phyloP scores from a whole-genome alignment of 1,140 invertebrate species.

The Drosophila auraria region DNA sequence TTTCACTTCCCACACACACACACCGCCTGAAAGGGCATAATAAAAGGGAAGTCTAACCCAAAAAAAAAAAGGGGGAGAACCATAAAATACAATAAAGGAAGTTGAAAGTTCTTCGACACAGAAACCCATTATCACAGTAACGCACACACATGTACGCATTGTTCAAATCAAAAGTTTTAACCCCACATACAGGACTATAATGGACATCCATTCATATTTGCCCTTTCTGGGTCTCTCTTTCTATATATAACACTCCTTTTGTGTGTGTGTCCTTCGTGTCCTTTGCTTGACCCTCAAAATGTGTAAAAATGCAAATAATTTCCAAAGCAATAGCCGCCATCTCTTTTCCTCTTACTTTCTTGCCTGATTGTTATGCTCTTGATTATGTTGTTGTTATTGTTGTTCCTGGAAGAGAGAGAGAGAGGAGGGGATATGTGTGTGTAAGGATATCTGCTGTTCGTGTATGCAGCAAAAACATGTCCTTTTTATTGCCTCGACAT shows the following conservation, averaged over 20 bases:
- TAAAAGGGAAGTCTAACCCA: constrained; percentile 43
- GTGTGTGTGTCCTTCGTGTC: constrained; percentile 48
- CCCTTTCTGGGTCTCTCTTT: neutral
- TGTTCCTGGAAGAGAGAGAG: constrained; percentile 9
- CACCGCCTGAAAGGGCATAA: constrained; percentile 25
- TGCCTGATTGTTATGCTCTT: constrained; percentile 80
- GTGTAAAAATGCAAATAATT: constrained; percentile 84
- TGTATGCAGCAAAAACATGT: constrained; percentile 74
- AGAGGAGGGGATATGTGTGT: constrained; percentile 15
- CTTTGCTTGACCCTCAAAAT: constrained; percentile 79
- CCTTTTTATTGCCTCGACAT: constrained; percentile 81
- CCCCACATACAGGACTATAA: constrained; percentile 63
- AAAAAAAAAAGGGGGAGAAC: constrained; percentile 33
- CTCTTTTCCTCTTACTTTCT: constrained; percentile 15
- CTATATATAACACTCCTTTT: constrained; percentile 26
- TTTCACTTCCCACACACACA: constrained; percentile 28
- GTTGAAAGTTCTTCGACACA: constrained; percentile 81
- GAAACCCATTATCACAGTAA: constrained; percentile 83
- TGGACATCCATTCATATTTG: constrained; percentile 78
- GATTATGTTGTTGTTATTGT: constrained; percentile 72
- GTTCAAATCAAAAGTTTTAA: constrained; percentile 79
- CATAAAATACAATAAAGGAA: constrained; percentile 83
- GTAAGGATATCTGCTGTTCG: constrained; percentile 35
- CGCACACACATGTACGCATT: constrained; percentile 55
- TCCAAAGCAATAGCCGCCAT: constrained; percentile 44